Conservation (phyloP, 2,113 vertebrate species). For the Phyllopteryx taeniolatus region DNA sequence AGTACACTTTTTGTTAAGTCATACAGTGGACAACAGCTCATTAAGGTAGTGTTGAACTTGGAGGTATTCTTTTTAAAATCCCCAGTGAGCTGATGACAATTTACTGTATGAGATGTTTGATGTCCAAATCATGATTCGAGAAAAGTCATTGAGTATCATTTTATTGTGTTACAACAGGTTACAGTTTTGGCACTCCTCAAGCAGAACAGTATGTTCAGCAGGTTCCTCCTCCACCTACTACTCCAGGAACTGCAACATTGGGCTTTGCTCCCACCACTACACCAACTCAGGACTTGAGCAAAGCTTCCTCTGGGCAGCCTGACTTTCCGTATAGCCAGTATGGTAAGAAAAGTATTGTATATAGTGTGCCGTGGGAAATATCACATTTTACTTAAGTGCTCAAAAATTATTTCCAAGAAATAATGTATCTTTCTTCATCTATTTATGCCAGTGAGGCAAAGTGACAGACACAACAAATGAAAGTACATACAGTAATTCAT, state of each 20-base stretch:
- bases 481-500: too few species aligned
- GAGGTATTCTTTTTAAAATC: background rate
- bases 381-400: too few species aligned
- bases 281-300: slow-evolving; percentile 97
- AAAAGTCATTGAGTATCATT: slow-evolving; percentile 2
- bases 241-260: slow-evolving; percentile 87
- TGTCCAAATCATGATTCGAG: background rate
- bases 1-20: background rate
- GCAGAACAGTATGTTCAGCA: slow-evolving; percentile 93
- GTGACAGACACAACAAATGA: too few species aligned
- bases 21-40: background rate
- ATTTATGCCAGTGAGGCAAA: too few species aligned
- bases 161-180: slow-evolving; percentile 73
- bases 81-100: background rate
- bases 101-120: background rate
- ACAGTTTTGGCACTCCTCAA: slow-evolving; percentile 91
- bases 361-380: slow-evolving; percentile 7
- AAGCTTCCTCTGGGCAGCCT: slow-evolving; percentile 90
- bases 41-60: background rate
- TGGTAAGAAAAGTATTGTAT: slow-evolving; percentile 79
- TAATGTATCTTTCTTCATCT: too few species aligned
- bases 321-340: slow-evolving; percentile 97
- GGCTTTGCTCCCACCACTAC: slow-evolving; percentile 93
- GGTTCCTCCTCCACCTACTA: slow-evolving; percentile 90
- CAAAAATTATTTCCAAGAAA: too few species aligned